phyloP scores from a whole-genome alignment of 2,888 invertebrate genomes.

The Masnerella sp. region DNA sequence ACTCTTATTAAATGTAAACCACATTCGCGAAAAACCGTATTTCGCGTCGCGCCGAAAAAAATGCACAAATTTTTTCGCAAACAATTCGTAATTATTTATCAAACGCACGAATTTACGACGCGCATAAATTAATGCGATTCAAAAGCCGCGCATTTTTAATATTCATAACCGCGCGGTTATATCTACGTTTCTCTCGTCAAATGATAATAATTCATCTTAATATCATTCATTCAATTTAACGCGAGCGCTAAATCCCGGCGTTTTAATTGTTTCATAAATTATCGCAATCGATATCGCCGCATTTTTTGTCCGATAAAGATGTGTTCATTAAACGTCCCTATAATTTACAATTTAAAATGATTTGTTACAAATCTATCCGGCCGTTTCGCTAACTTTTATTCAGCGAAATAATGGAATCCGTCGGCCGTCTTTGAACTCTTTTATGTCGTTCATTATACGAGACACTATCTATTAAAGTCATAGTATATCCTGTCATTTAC shows the following conservation, averaged over 20 bases:
- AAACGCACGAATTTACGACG: constrained; percentile 42
- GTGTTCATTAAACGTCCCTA: constrained; percentile 44
- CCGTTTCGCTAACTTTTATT: constrained; percentile 49
- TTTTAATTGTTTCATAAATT: constrained; percentile 53
- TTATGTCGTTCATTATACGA: constrained; percentile 60
- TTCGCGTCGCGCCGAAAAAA: constrained; percentile 18
- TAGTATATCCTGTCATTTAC: constrained; percentile 62
- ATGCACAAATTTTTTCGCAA: no score
- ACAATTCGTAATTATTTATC: constrained; percentile 33
- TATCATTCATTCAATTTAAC: constrained; percentile 48
- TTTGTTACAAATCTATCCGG: constrained; percentile 55
- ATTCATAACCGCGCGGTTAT: constrained; percentile 38
- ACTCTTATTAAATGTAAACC: constrained; percentile 41
- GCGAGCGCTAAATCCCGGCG: constrained; percentile 20
- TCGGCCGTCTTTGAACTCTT: constrained; percentile 61
- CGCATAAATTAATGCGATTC: constrained; percentile 40
- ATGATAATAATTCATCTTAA: constrained; percentile 48
- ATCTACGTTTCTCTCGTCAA: constrained; percentile 41
- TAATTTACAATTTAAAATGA: constrained; percentile 49
- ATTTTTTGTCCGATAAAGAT: constrained; percentile 39
- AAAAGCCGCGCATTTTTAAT: constrained; percentile 45
- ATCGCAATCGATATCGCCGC: constrained; percentile 28
- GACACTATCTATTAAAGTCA: constrained; percentile 62
- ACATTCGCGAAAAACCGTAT: constrained; percentile 28
- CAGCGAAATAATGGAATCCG: constrained; percentile 57